Conservation (phyloP, 2,797 vertebrate genomes). For the Paratrypauchen microcephalus region DNA sequence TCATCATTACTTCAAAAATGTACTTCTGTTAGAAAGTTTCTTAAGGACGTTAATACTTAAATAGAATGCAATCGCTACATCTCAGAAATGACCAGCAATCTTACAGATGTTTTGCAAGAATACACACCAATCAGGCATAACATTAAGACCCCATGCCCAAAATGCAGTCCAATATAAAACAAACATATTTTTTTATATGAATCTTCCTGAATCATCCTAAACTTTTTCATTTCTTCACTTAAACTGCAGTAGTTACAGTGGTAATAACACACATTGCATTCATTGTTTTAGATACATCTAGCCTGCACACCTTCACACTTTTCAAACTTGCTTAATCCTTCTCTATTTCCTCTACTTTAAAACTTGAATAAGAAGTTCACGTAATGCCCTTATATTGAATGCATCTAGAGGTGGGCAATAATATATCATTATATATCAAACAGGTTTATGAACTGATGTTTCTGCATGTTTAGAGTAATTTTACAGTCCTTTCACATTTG, state of each 20-base stretch:
- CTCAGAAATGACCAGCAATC: slow-evolving; percentile 75
- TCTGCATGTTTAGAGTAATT: not conserved
- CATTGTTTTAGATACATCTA: not conserved
- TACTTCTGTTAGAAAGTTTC: slow-evolving; percentile 59
- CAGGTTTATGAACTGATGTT: not conserved
- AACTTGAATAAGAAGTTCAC: not conserved
- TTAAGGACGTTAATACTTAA: slow-evolving; percentile 59
- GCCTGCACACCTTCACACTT: not conserved
- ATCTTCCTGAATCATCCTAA: not conserved
- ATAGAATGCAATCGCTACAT: slow-evolving; percentile 70
- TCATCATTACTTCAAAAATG: slow-evolving; percentile 56
- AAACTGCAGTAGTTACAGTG: not conserved
- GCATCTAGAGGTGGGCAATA: not conserved
- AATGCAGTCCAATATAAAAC: not conserved
- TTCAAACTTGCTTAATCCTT: not conserved
- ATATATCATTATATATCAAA: no score
- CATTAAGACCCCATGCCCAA: not conserved
- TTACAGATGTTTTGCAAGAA: slow-evolving; percentile 67
- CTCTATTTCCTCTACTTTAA: not conserved
- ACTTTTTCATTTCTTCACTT: not conserved
- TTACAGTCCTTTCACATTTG: not conserved
- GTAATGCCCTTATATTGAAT: not conserved
- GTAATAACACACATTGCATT: not conserved
- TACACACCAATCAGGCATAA: slow-evolving; percentile 14
- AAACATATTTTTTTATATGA: not conserved